These are phyloP conservation scores for Lutjanus campechanus DNA, from an alignment of 2,797 vertebrate species.

Conservation along the genomic window DNA sequence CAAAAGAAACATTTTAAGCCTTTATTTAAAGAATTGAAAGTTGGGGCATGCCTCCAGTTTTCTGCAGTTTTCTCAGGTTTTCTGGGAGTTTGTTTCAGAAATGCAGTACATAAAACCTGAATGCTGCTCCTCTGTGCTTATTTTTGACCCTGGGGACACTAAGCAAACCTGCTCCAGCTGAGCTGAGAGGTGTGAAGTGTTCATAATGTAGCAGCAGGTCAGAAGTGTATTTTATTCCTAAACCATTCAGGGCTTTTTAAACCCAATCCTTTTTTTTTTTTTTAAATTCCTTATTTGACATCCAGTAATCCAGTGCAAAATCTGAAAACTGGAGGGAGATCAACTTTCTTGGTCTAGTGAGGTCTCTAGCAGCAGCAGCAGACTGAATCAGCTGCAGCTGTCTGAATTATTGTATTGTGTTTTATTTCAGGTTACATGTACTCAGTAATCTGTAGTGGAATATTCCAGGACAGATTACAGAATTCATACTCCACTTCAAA, in stretches of 20 bases:
- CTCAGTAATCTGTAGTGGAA: conserved; percentile 2
- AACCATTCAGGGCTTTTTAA: not conserved
- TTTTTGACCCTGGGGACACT: not conserved
- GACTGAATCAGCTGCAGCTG: conserved; percentile 1
- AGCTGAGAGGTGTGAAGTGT: conserved; percentile 10
- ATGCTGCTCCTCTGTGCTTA: not conserved
- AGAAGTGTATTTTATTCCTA: not conserved
- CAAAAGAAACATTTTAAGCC: not conserved
- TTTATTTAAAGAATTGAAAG: not conserved
- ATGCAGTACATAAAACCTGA: not conserved
- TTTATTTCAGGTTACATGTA: conserved; percentile 4
- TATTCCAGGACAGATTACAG: not conserved
- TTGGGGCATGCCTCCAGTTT: not conserved
- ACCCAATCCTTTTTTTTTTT: conserved; percentile 11
- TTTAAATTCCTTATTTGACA: conserved; percentile 1
- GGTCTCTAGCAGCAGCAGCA: not conserved
- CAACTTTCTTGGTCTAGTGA: not conserved
- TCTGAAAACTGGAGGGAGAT: not conserved
- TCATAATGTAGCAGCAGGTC: not conserved
- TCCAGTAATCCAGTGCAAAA: not conserved
- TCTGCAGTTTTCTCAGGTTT: not conserved
- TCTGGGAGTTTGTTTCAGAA: not conserved
- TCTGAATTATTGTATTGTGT: not conserved
- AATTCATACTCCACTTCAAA: not conserved
- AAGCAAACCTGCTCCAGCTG: not conserved